Evolutionary conservation across 2,113 vertebrate genomes (phyloP).

Genomic region (Anolis sagrei): DNA sequence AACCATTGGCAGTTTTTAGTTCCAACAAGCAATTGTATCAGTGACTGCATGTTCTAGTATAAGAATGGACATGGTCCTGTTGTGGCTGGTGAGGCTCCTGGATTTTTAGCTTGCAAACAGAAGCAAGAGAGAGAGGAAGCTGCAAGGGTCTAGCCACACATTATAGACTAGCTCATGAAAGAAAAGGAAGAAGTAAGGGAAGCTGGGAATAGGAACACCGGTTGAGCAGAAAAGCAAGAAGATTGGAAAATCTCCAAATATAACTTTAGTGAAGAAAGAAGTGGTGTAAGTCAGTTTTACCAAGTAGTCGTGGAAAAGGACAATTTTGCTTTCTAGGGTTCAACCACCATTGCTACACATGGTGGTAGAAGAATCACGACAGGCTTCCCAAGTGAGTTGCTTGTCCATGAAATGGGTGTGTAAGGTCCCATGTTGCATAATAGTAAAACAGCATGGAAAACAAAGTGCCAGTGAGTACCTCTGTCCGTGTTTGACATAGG

Average conservation of each 20-base stretch:
- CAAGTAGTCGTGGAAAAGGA: neutral
- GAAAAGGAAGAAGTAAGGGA: neutral
- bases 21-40: neutral
- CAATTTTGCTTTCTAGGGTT: neutral
- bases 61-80: too few species aligned
- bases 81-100: neutral
- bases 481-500: neutral
- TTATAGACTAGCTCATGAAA: neutral
- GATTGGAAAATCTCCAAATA: neutral
- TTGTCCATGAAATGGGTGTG: neutral
- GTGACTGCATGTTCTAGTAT: neutral
- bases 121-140: neutral
- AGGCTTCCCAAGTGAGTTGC: neutral
- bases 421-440: neutral
- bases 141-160: neutral
- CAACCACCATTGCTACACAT: neutral
- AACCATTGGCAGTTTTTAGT: neutral
- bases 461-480: neutral
- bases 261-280: neutral
- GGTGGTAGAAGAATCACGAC: neutral
- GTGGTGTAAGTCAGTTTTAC: neutral
- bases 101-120: neutral
- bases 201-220: neutral
- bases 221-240: neutral
- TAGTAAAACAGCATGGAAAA: neutral